Evolutionary conservation across 2,113 vertebrate species (phyloP), one percentile per base, ranked within the genome.

Genomic region (Bufo bufo): DNA sequence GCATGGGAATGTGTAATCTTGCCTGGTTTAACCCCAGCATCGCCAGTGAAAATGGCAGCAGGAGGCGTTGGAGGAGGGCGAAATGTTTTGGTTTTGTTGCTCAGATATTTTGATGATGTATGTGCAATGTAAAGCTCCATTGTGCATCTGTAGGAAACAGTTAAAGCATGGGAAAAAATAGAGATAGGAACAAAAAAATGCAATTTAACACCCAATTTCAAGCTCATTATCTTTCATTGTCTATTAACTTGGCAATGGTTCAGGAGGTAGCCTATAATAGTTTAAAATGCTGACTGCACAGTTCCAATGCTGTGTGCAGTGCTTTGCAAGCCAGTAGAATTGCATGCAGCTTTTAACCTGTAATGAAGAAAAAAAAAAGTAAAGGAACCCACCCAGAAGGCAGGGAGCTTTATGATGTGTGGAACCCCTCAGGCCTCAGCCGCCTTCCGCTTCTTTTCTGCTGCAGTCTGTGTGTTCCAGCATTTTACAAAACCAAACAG

Each of bases 191-290:
- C 96, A 94, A 94, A 95, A 96, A 96, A 95, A 95, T 93, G 94
- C 95, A 96, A 96, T 96, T 96, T 96, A 96, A 95, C 95, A 96
- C 95, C 95, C 94, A 96, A 96, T 96, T 97, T 96, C 95, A 96
- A 96, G 95, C 95, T 95, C 94, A 96, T 96, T 96, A 96, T 96
- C 95, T 96, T 96, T 96, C 96, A 96, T 96, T 96, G 95, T 96
- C 95, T 96, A 96, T 96, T 96, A 96, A 96, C 94, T 95, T 96
- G 95, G 95, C 95, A 94, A 95, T 95, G 95, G 95, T 95, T 96
- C 95, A 96, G 95, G 95, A 96, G 95, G 94, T 96, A 96, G 95
- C 95, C 96, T 95, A 94, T 95, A 95, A 95, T 95, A 95, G 95
- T 96, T 96, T 95, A 96, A 96, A 95, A 95, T 95, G 95, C 94